Evolutionary conservation across 2,113 vertebrate species (phyloP), one percentile per base, ranked within the genome.

Genomic region (Campylorhamphus procurvoides): DNA sequence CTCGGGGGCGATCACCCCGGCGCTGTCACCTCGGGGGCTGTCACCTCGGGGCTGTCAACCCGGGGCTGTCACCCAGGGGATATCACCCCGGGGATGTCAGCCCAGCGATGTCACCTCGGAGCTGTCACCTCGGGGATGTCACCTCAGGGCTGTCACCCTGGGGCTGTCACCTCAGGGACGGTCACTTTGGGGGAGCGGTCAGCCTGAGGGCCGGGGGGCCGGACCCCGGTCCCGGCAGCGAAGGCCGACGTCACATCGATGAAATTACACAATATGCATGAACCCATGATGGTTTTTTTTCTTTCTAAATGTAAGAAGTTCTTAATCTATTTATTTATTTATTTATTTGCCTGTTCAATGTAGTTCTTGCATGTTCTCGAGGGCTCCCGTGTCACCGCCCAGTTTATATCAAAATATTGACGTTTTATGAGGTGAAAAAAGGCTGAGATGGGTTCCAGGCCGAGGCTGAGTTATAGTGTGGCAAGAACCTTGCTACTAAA

Each of bases 371-470:
- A 19, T 52, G 18, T 67, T 68, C 6, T 11, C 24, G 1, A n/a
- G 14, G 27, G 46, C 24, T 73, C 14, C 22, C 27, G 40, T 63
- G 79, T 44, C 44, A 2, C 20, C 6, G 3, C 10, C 14, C 25
- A 3, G 10, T 53, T 82, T 13, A 0, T 22, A 4, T 17, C 8
- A n/a, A 46, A 78, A 15, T 53, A 18, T 3, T 29, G 8, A 0
- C 13, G 5, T 56, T 82, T 79, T 17, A 22, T 17, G 69, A 33
- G 35, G 24, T 33, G 29, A 8, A 62, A 64, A 46, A 25, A 4
- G 3, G 19, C 39, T 18, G 77, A 35, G 84, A 2, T 2, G 6
- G 19, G 4, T 24, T 72, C 6, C 28, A 14, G 37, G 2, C 14
- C 7, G 55, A 50, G 56, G 7, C 37, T 16, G 46, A 39, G 24